Conservation (phyloP, 2,113 vertebrate species). For the Deroptyus accipitrinus region DNA sequence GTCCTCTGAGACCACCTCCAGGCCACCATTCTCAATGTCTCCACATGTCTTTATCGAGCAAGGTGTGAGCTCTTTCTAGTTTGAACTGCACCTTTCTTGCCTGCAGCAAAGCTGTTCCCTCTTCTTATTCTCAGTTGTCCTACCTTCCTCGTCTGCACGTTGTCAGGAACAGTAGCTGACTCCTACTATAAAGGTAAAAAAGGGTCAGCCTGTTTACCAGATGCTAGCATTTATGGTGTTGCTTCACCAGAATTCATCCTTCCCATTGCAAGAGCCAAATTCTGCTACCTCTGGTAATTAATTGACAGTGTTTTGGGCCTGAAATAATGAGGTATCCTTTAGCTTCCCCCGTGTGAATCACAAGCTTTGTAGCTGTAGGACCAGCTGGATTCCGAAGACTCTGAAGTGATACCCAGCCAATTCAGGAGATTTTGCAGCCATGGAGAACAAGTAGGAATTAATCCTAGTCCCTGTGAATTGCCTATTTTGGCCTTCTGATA, state of each 20-base stretch:
- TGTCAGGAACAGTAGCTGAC: conserved; percentile 28
- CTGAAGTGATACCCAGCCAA: background rate
- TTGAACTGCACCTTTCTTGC: conserved; percentile 28
- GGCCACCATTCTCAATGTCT: background rate
- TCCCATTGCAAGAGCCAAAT: background rate
- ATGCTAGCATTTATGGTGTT: background rate
- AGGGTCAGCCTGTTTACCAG: background rate
- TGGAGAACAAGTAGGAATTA: background rate
- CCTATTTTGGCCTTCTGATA: background rate
- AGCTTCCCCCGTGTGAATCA: background rate
- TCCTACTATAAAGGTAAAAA: background rate
- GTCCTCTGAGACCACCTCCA: background rate
- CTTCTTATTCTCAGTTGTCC: background rate
- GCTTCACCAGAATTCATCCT: background rate
- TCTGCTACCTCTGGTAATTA: background rate
- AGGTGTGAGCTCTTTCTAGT: conserved; percentile 6
- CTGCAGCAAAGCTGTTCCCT: conserved; percentile 6
- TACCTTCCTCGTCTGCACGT: background rate
- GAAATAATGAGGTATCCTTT: background rate
- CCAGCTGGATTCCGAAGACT: background rate
- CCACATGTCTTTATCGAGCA: background rate
- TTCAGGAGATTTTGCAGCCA: background rate
- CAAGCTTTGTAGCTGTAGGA: background rate
- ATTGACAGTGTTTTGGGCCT: background rate
- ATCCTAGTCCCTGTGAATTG: background rate